A percentile compares a stretch with the other conserved stretches of the same genome.
These are phyloP conservation scores for Syngnathus floridae DNA, from an alignment of 2,113 vertebrate genomes.

Conservation along the genomic window DNA sequence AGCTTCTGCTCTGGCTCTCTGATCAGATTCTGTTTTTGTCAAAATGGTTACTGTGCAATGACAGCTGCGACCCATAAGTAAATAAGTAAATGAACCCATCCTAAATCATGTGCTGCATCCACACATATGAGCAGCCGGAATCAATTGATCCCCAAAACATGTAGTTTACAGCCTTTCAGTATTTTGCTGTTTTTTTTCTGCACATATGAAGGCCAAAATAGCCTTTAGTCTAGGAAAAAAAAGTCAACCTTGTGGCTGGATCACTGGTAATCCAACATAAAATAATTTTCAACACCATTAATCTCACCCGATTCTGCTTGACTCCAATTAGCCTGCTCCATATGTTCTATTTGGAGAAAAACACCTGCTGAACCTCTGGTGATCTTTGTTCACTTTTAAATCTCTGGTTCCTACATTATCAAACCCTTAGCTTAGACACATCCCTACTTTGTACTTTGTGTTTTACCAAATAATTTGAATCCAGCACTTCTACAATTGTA, in stretches of 20 bases:
- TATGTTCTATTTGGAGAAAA: slow-evolving; percentile 38
- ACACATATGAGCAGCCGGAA: too few relatives aligned
- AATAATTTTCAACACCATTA: slow-evolving; percentile 19
- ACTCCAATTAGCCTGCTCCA: slow-evolving; percentile 28
- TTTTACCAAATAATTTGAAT: not conserved
- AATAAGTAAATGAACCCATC: slow-evolving; percentile 1
- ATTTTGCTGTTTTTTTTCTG: not conserved
- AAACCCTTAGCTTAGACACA: slow-evolving; percentile 10
- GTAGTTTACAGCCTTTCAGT: not conserved
- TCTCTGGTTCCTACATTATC: slow-evolving; percentile 25
- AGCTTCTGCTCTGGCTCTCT: not conserved
- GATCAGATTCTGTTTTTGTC: slow-evolving; percentile 15
- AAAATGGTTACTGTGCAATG: slow-evolving; percentile 23
- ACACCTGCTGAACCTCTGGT: slow-evolving; percentile 38
- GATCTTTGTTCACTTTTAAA: slow-evolving; percentile 21
- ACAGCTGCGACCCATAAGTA: slow-evolving; percentile 10
- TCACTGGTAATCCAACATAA: slow-evolving; percentile 18
- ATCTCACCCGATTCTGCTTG: slow-evolving; percentile 37
- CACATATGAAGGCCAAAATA: not conserved
- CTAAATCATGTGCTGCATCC: not conserved
- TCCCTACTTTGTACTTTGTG: not conserved
- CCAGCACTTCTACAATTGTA: not conserved
- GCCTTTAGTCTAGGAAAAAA: not conserved
- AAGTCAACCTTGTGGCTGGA: not conserved
- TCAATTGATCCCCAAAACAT: not conserved